A percentile compares a stretch with the other conserved stretches of the same genome.
Evolutionary conservation across 2,113 vertebrate species (phyloP).

Genomic region (Oostethus manadensis): DNA sequence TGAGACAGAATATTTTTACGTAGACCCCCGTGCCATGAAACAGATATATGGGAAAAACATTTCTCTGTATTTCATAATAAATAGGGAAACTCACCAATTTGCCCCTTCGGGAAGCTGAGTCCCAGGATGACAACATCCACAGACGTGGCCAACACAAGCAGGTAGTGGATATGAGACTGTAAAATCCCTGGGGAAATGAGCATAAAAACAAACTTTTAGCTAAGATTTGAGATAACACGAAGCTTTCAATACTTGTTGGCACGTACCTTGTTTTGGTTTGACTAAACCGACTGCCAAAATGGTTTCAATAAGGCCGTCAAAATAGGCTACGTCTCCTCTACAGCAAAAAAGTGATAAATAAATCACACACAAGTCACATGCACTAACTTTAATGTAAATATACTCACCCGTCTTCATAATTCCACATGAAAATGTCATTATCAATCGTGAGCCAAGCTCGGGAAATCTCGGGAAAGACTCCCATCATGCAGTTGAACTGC

Average conservation of each 20-base stretch:
- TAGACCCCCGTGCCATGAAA: too few relatives aligned
- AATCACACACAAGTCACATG: background rate
- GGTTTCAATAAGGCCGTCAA: conserved; percentile 96
- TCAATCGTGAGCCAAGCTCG: conserved; percentile 97
- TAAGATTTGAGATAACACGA: background rate
- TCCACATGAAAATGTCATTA: conserved; percentile 98
- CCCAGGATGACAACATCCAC: conserved; percentile 96
- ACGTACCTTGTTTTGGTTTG: conserved; percentile 87
- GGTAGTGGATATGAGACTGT: conserved; percentile 89
- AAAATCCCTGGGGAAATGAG: conserved; percentile 82
- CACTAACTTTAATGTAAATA: background rate
- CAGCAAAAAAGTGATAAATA: background rate
- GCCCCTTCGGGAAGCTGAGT: conserved; percentile 83
- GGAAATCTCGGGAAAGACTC: conserved; percentile 92
- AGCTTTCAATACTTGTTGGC: background rate
- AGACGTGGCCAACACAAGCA: conserved; percentile 91
- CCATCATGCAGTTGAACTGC: conserved; percentile 99
- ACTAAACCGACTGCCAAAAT: conserved; percentile 95
- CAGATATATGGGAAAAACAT: too few relatives aligned
- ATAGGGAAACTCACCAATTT: conserved; percentile 74
- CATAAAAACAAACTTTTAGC: background rate
- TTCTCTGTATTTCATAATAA: background rate
- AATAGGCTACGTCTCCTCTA: conserved; percentile 93
- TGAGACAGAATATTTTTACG: too few relatives aligned
- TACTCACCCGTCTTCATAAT: conserved; percentile 93